Percentiles rank a stretch among this genome's conserved stretches.
Conservation (phyloP, 2,797 vertebrate species). For the Tympanoctomys barrerae region DNA sequence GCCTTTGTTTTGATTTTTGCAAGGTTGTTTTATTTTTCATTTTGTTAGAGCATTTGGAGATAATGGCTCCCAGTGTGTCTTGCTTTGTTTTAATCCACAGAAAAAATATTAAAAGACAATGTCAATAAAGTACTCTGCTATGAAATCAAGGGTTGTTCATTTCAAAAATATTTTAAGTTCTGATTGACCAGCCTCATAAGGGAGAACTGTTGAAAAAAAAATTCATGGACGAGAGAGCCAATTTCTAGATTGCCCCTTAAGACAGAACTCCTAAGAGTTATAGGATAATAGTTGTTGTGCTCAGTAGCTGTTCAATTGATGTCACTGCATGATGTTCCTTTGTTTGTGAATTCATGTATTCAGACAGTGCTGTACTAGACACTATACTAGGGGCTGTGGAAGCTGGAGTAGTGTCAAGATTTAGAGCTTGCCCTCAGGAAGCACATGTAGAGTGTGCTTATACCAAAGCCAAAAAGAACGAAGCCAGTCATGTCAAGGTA, state of each 20-base stretch:
- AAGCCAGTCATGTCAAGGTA: neutral
- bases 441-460: neutral
- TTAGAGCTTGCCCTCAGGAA: neutral
- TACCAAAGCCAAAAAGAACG: neutral
- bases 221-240: neutral
- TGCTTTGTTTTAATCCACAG: neutral
- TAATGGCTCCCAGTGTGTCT: neutral
- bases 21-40: neutral
- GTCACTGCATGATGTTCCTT: neutral
- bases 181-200: neutral
- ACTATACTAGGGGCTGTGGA: accelerated
- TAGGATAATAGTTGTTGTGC: neutral
- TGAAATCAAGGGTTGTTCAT: neutral
- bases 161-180: neutral
- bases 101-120: neutral
- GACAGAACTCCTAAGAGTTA: neutral
- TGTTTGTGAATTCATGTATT: neutral
- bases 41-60: neutral
- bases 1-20: neutral
- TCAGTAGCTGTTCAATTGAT: neutral
- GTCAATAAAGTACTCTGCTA: neutral
- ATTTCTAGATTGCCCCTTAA: neutral
- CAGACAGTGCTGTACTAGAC: neutral
- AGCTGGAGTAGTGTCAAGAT: neutral
- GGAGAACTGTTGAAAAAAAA: neutral